Conservation (phyloP, 2,797 vertebrate species). For the Rhadinocentrus ornatus region DNA sequence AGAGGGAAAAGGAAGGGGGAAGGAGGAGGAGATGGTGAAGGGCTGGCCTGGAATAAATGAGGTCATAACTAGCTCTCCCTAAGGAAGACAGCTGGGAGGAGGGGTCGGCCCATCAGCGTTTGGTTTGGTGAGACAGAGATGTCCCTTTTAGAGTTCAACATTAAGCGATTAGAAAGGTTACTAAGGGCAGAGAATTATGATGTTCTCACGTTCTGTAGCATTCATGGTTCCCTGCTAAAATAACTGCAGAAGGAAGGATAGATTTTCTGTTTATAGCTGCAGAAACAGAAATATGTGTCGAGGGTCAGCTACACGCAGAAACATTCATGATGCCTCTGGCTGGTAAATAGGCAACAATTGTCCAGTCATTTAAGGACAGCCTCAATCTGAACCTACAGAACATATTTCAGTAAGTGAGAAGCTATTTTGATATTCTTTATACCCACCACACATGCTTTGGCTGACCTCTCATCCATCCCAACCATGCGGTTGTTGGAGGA, state of each 20-base stretch:
- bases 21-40: slow-evolving; percentile 4
- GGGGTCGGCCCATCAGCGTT: slow-evolving; percentile 11
- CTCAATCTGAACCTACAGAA: neutral
- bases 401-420: neutral
- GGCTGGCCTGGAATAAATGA: slow-evolving; percentile 69
- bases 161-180: slow-evolving; percentile 11
- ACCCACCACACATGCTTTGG: slow-evolving; percentile 12
- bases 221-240: neutral
- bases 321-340: neutral
- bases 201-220: neutral
- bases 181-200: neutral
- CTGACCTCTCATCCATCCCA: slow-evolving; percentile 46
- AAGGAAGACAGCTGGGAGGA: slow-evolving; percentile 30
- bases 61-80: slow-evolving; percentile 63
- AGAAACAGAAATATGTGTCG: neutral
- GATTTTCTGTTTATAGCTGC: neutral
- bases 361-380: neutral
- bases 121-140: slow-evolving; percentile 15
- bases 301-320: neutral
- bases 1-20: slow-evolving; percentile 20
- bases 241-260: slow-evolving; percentile 7
- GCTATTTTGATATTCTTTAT: slow-evolving; percentile 16
- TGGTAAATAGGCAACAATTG: neutral
- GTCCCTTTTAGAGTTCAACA: neutral
- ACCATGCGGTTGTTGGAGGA: slow-evolving; percentile 47